These are phyloP conservation scores for Cyaniris semiargus DNA, from an alignment of 2,888 invertebrate genomes.

Conservation along the genomic window DNA sequence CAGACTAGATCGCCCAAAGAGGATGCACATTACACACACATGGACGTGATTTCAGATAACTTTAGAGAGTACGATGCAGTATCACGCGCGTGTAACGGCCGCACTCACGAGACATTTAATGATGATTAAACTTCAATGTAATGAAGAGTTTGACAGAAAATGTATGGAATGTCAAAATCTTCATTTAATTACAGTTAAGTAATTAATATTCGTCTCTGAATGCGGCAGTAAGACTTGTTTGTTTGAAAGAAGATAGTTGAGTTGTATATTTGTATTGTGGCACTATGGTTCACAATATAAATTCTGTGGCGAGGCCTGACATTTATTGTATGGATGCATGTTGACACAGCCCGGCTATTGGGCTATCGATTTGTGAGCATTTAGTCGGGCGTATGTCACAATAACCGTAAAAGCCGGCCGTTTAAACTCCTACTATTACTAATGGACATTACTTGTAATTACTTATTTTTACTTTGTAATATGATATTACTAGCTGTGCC, in stretches of 20 bases:
- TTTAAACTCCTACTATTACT: conserved; percentile 13
- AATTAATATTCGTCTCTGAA: too few species aligned
- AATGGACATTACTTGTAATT: conserved; percentile 16
- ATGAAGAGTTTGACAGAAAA: too few species aligned
- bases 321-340: conserved; percentile 21
- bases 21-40: background rate
- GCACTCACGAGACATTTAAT: too few species aligned
- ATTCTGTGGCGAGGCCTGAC: conserved; percentile 1
- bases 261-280: background rate
- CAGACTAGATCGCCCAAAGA: background rate
- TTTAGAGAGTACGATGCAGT: too few species aligned
- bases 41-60: background rate
- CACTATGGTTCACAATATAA: background rate
- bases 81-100: too few species aligned
- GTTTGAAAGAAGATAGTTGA: background rate
- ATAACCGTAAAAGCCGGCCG: conserved; percentile 20
- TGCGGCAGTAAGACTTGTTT: background rate
- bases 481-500: too few species aligned
- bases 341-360: conserved; percentile 26
- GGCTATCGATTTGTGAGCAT: conserved; percentile 22
- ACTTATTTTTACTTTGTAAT: background rate
- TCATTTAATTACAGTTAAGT: too few species aligned
- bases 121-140: too few species aligned
- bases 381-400: conserved; percentile 10
- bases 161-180: too few species aligned